phyloP scores from a whole-genome alignment of 2,888 invertebrate species.

The Archips crataeganus region DNA sequence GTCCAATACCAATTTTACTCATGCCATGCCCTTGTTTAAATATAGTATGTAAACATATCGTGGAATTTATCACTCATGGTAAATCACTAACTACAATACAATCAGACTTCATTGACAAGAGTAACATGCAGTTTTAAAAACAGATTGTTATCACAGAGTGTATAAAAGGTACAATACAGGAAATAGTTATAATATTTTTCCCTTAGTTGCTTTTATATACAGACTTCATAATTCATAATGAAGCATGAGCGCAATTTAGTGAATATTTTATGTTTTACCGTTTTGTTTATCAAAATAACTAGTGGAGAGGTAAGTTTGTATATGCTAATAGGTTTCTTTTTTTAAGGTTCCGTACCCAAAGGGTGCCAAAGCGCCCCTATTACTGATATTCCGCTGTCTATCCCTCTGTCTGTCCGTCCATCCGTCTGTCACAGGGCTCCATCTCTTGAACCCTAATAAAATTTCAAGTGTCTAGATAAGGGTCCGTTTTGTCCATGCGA shows the following conservation, averaged over 20 bases:
- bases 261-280: neutral
- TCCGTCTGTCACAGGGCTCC: no score
- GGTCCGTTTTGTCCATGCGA: no score
- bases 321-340: no score
- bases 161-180: constrained; percentile 27
- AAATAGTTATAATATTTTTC: constrained; percentile 8
- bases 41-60: constrained; percentile 5
- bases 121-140: constrained; percentile 18
- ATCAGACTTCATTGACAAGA: constrained; percentile 19
- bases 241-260: neutral
- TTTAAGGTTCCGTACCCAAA: no score
- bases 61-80: constrained; percentile 10
- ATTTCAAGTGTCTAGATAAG: no score
- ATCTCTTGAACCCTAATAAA: no score
- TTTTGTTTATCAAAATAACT: constrained; percentile 4
- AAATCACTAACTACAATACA: constrained; percentile 16
- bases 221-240: constrained; percentile 11
- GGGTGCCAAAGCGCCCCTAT: no score
- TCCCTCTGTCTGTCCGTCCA: no score
- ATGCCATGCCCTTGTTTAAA: constrained; percentile 22
- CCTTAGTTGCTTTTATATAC: neutral
- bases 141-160: constrained; percentile 29
- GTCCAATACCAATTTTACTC: neutral
- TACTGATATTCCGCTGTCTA: no score
- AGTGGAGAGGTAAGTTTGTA: constrained; percentile 30